Evolutionary conservation across 2,113 vertebrate genomes (phyloP).

Genomic region (cattle (Bos taurus)): DNA sequence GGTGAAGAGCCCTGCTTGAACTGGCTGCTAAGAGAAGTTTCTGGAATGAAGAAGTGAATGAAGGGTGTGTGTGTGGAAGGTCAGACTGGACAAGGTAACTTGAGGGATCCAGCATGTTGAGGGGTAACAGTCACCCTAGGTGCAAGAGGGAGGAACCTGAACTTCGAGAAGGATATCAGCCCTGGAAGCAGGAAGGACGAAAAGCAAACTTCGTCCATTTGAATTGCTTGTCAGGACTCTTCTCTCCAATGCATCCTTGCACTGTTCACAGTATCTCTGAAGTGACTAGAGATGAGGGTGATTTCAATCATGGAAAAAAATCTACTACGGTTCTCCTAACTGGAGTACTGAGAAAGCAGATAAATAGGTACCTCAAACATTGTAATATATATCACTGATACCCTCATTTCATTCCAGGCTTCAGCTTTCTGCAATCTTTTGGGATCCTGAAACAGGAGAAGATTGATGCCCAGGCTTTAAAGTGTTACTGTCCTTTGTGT

Average conservation of each 20-base stretch:
- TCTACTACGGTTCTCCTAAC: background rate
- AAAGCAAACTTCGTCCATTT: background rate
- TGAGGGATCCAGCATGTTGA: background rate
- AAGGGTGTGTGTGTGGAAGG: background rate
- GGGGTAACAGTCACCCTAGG: background rate
- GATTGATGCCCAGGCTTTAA: background rate
- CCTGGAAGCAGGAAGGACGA: background rate
- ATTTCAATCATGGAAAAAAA: background rate
- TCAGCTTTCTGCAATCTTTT: background rate
- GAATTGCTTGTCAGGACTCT: background rate
- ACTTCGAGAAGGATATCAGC: background rate
- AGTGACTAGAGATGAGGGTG: background rate
- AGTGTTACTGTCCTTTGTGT: background rate
- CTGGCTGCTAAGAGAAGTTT: background rate
- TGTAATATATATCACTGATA: background rate
- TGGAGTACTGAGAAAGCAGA: background rate
- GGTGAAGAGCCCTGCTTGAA: background rate
- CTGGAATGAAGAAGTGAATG: background rate
- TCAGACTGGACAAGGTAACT: background rate
- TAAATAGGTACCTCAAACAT: background rate
- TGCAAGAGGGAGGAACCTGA: no score
- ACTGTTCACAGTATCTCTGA: background rate
- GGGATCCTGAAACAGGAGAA: background rate
- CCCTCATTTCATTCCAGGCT: background rate
- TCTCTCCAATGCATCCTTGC: background rate